Base-by-base conservation (phyloP, 2,888 invertebrate genomes). In the Sinotaia quadrata region DNA sequence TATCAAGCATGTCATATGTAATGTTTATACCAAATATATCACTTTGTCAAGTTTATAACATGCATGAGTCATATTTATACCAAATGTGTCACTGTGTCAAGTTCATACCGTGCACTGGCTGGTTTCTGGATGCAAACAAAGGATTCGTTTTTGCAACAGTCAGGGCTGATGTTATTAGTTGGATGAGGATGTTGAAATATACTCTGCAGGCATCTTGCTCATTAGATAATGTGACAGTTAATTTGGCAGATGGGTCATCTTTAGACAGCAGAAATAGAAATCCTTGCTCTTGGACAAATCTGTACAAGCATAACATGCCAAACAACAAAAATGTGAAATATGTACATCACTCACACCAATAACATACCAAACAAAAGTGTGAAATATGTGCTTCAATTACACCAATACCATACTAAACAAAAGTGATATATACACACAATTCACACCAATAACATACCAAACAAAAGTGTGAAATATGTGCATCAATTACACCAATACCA, bases 51-150 rank as follows among this genome's bases (percentile, higher is more conserved):
- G n/a, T n/a, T n/a, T n/a, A n/a, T n/a, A n/a, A n/a, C n/a, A n/a
- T n/a, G n/a, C n/a, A n/a, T n/a, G n/a, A n/a, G n/a, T n/a, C n/a
- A n/a, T n/a, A n/a, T n/a, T n/a, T n/a, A n/a, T n/a, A n/a, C n/a
- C n/a, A n/a, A n/a, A n/a, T n/a, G n/a, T n/a, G n/a, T n/a, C n/a
- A n/a, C n/a, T n/a, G n/a, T n/a, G 24, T 15, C 41, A 34, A 29
- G n/a, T n/a, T 57, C 71, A 47, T 71, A 71, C 90, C 90, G 80
- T 90, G 90, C 51, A 90, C 85, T 1, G 90, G 89, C 63, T 83
- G 81, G 21, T 84, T 82, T 49, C 85, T 83, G 4, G 88, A 87
- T 10, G 89, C 89, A 68, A 82, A 78, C 29, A 90, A 80, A 57
- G 89, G 80, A 75, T 90, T 88, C 49, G 72, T 58, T 71, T 85